Base-by-base conservation (phyloP, 2,888 invertebrate species). In the Cryptus viduatorius region DNA sequence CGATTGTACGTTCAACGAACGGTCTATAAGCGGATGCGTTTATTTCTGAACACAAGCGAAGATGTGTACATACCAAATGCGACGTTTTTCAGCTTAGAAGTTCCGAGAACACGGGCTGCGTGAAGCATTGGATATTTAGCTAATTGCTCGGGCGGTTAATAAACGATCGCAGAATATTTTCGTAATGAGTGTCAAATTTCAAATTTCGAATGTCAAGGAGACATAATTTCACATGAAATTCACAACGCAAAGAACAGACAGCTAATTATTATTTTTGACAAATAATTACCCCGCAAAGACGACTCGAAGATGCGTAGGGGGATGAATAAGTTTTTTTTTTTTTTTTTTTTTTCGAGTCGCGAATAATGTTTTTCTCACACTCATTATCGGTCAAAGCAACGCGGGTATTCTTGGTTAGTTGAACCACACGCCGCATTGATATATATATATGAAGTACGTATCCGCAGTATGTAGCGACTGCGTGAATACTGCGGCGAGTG, bases 21-120 rank as follows among this genome's bases (percentile, higher is more conserved):
- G 64, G 19, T 46, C 68, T 64, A 73, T 73, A 69, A 64, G 4
- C 14, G 64, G 68, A 77, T 31, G 37, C 31, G 53, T 78, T 73
- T 80, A 73, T 84, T 84, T 77, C 16, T 24, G 67, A n/a, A 65
- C 53, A 37, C 29, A 8, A 5, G 56, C 42, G n/a, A 69, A 24
- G 16, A 19, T 44, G 12, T 44, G 31, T 14, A 37, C 65, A 50
- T 12, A 7, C 4, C 16, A 14, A n/a, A 29, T 14, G 3, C 10
- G 3, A 59, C 3, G 46, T 29, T 3, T 31, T n/a, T 46, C 16
- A 10, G 3, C 12, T 10, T 2, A 37, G 0, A 3, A 29, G 3
- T 42, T 44, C 24, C 5, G 19, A 12, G 72, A 44, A 42, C 42
- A 37, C 24, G 44, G 59, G 12, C 5, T 61, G 24, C 37, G n/a